Evolutionary conservation across 2,888 invertebrate genomes (phyloP).

Genomic region (Plebejus argus): DNA sequence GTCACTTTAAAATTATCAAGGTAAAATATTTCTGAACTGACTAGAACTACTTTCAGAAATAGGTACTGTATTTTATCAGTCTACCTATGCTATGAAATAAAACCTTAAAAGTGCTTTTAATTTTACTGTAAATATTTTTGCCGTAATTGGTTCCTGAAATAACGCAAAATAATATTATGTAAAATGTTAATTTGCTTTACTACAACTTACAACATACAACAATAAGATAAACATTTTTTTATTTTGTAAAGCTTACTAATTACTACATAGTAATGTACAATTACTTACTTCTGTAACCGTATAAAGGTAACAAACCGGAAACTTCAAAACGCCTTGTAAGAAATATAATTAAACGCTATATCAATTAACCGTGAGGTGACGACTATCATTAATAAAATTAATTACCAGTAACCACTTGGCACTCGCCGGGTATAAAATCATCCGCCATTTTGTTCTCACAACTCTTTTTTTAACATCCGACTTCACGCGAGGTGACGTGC

Average conservation of each 20-base stretch:
- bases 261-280: too few species aligned
- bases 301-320: neutral
- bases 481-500: constrained; percentile 67
- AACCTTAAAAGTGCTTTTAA: too few species aligned
- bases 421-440: neutral
- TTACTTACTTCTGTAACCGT: too few species aligned
- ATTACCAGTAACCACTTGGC: neutral
- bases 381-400: constrained; percentile 1
- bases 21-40: neutral
- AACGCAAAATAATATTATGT: too few species aligned
- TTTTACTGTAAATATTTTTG: too few species aligned
- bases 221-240: too few species aligned
- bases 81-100: too few species aligned
- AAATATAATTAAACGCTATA: neutral
- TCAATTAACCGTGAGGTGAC: neutral
- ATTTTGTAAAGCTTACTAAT: too few species aligned
- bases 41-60: neutral
- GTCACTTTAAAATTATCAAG: neutral
- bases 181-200: too few species aligned
- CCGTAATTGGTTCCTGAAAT: too few species aligned
- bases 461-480: constrained; percentile 34
- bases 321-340: neutral
- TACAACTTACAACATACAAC: too few species aligned
- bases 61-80: too few species aligned
- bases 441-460: constrained; percentile 26